Evolutionary conservation across 2,888 invertebrate genomes (phyloP).

Genomic region (Nyleta sp.): DNA sequence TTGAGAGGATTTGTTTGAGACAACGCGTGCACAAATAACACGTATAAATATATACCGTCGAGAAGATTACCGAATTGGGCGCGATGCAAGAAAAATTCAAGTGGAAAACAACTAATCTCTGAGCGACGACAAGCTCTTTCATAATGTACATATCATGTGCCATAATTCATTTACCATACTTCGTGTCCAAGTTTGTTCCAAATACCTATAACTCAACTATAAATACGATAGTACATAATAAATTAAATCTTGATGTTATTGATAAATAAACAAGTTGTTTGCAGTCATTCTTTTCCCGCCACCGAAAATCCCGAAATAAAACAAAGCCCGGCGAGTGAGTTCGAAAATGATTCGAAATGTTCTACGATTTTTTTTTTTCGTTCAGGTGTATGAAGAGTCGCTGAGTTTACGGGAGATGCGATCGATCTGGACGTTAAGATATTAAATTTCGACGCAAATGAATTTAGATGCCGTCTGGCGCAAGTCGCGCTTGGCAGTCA

Average conservation of each 20-base stretch:
- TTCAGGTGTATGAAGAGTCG: constrained; percentile 18
- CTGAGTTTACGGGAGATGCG: neutral
- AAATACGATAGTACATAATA: constrained; percentile 82
- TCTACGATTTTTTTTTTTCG: too few relatives aligned
- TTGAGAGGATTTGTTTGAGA: constrained; percentile 20
- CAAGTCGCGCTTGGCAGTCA: constrained; percentile 54
- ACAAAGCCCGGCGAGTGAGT: too few relatives aligned
- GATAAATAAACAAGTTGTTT: constrained; percentile 72
- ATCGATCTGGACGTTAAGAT: constrained; percentile 46
- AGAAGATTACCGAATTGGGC: constrained; percentile 74
- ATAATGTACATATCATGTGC: constrained; percentile 82
- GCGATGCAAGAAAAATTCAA: constrained; percentile 72
- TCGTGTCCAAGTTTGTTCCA: constrained; percentile 82
- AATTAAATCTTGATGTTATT: constrained; percentile 83
- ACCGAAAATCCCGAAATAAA: constrained; percentile 27
- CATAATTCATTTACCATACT: constrained; percentile 82
- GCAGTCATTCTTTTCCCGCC: constrained; percentile 59
- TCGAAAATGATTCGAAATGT: too few relatives aligned
- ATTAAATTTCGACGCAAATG: constrained; percentile 52
- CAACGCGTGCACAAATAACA: constrained; percentile 41
- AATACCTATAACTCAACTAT: constrained; percentile 81
- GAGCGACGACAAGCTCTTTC: constrained; percentile 70
- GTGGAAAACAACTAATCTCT: constrained; percentile 41
- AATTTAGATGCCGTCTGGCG: constrained; percentile 58
- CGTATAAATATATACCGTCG: constrained; percentile 31